Evolutionary conservation across 2,888 invertebrate species (phyloP), one percentile per base, ranked within the genome.

Genomic region (Mesodorylaimus sp.): DNA sequence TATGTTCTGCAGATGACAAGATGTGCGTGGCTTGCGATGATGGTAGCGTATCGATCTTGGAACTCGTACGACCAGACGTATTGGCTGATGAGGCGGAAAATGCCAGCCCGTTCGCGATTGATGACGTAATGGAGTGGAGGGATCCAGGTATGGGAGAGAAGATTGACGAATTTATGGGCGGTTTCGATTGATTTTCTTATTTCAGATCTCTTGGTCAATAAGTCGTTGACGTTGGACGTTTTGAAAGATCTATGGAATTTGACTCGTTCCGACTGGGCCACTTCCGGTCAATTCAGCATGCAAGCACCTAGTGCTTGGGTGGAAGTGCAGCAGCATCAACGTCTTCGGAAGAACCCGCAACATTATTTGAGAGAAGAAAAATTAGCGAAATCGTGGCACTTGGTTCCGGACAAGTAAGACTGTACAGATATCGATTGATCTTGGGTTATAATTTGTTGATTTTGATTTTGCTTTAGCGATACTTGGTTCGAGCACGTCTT

Each of bases 401-500:
- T 51, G 13, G 36, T 50, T 2, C 21, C 50, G 3, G 50, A 52
- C 27, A 43, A 16, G 50, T 50, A 46, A 50, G 5, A 5, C 72
- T 87, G 26, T 84, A 86, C 63, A 81, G 81, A 56, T 85, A 85
- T 58, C 79, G 81, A 68, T 82, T 66, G 65, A 27, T 24, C n/a
- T n/a, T 25, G 5, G 28, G n/a, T n/a, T 45, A 25, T 45, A 45
- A 24, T 24, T 26, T 25, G 72, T 61, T 41, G 25, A 29, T 32
- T 42, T 24, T 21, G 32, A 41, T 46, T 51, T 42, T 27, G 2
- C 36, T 41, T 32, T 43, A 50, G 76, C 47, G 77, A 82, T 24
- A 85, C 87, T 16, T 87, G 85, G 83, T 85, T 87, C 62, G 88
- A 89, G 64, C 88, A 89, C 61, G 77, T 88, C 26, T 79, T 89